phyloP scores from a whole-genome alignment of 2,888 invertebrate genomes.

The Pseudococcus viburni region DNA sequence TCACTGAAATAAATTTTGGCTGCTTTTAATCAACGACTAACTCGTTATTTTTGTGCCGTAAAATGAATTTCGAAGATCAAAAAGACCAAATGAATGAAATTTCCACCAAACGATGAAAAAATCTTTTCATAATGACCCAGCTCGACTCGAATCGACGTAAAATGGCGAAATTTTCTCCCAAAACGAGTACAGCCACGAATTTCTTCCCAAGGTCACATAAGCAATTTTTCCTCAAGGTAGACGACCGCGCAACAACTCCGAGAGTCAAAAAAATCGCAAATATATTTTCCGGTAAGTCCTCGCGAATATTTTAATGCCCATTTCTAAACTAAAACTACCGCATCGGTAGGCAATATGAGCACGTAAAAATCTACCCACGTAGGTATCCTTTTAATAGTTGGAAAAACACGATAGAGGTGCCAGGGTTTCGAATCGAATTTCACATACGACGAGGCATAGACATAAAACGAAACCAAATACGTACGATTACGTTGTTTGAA shows the following conservation, averaged over 20 bases:
- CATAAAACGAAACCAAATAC: not conserved
- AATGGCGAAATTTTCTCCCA: not conserved
- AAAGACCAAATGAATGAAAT: no score
- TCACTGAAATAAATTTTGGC: no score
- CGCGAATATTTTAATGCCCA: not conserved
- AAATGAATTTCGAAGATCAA: no score
- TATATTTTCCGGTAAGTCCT: not conserved
- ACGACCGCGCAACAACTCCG: not conserved
- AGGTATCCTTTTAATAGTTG: not conserved
- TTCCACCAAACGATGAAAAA: no score
- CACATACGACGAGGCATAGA: not conserved
- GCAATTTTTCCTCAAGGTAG: conserved; percentile 14
- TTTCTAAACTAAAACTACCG: not conserved
- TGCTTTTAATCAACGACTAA: no score
- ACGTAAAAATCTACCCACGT: not conserved
- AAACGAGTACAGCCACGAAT: not conserved
- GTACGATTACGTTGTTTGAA: conserved; percentile 19
- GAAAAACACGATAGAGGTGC: not conserved
- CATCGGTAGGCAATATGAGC: not conserved
- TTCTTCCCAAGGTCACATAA: not conserved
- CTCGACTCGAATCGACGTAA: no score
- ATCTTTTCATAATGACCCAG: no score
- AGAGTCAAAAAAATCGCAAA: not conserved
- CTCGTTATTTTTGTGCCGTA: no score
- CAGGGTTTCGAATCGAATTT: not conserved